A percentile compares a stretch with the other conserved stretches of the same genome.
phyloP scores from a whole-genome alignment of 2,888 invertebrate species.

The Melanotus villosus region DNA sequence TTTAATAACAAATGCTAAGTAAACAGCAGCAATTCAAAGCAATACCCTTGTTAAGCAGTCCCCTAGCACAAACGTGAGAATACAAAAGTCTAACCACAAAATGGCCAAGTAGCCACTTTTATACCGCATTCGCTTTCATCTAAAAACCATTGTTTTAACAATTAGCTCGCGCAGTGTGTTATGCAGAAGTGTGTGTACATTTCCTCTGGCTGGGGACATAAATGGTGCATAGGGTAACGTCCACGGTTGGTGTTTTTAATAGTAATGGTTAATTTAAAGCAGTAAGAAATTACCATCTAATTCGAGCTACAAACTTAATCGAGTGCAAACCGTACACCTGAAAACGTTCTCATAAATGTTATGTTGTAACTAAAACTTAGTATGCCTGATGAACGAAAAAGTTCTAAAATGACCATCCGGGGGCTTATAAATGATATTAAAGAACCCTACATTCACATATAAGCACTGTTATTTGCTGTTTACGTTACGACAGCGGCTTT shows the following conservation, averaged over 20 bases:
- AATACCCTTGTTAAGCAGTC: conserved; percentile 44
- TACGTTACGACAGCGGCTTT: conserved; percentile 45
- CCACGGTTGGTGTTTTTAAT: not conserved
- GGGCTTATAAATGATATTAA: conserved; percentile 50
- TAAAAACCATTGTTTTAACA: conserved; percentile 59
- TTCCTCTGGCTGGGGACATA: conserved; percentile 20
- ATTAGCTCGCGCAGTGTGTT: conserved; percentile 45
- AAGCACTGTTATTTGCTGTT: conserved; percentile 46
- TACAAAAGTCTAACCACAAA: conserved; percentile 54
- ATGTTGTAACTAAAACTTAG: conserved; percentile 24
- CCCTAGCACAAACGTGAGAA: conserved; percentile 40
- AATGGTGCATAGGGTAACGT: too few relatives aligned
- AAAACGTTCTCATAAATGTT: conserved; percentile 21
- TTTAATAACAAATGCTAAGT: conserved; percentile 53
- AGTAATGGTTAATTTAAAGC: not conserved
- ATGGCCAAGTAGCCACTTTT: conserved; percentile 60
- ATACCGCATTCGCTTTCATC: conserved; percentile 50
- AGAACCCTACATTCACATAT: conserved; percentile 45
- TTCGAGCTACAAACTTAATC: conserved; percentile 9
- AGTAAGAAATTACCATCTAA: too few relatives aligned
- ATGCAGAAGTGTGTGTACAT: conserved; percentile 18
- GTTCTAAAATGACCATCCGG: conserved; percentile 45
- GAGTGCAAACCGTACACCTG: conserved; percentile 9
- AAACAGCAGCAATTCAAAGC: conserved; percentile 48
- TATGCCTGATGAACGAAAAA: conserved; percentile 40